Evolutionary conservation across 2,888 invertebrate species (phyloP), one percentile per base, ranked within the genome.

Genomic region (Tinea trinotella): DNA sequence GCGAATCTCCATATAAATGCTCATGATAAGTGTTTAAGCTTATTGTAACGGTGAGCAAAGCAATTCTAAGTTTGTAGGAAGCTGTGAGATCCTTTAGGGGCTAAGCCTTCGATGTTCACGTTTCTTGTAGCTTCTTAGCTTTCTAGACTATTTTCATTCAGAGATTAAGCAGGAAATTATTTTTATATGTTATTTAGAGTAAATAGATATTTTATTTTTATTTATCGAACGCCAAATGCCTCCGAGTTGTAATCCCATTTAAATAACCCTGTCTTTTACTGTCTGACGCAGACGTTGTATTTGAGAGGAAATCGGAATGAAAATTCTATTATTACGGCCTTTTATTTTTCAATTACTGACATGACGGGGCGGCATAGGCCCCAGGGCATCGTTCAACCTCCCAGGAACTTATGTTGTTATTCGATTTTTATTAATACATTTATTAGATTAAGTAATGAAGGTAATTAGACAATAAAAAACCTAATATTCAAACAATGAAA

Each of bases 321-420:
- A 81, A 83, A 84, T 84, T 85, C 83, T 83, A 84, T 85, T 84
- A 85, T 84, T 78, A 80, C 78, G 76, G 79, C 71, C 81, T 84
- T 84, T 84, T 85, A 85, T 84, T 85, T 85, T 84, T 82, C 85
- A 85, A 85, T 85, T 85, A 84, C 85, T 74, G 70, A 61, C 69
- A 74, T 74, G 76, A 68, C 64, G 70, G 62, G 67, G 69, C 71
- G 63, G 66, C 63, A 66, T 57, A 68, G 70, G 81, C 79, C 82
- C 74, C 71, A 72, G 82, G 83, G 80, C 30, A 10, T 10, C 30
- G 7, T 4, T 30, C 30, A 30, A 30, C 3, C 30, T 30, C 30
- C 30, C n/a, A 30, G n/a, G 7, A 30, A 30, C 30, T 30, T 30
- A 4, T 40, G 40, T 12, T 40, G 3, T 40, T 17, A 40, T 40